phyloP scores from a whole-genome alignment of 2,797 vertebrate species.

The Calcarius lapponicus region DNA sequence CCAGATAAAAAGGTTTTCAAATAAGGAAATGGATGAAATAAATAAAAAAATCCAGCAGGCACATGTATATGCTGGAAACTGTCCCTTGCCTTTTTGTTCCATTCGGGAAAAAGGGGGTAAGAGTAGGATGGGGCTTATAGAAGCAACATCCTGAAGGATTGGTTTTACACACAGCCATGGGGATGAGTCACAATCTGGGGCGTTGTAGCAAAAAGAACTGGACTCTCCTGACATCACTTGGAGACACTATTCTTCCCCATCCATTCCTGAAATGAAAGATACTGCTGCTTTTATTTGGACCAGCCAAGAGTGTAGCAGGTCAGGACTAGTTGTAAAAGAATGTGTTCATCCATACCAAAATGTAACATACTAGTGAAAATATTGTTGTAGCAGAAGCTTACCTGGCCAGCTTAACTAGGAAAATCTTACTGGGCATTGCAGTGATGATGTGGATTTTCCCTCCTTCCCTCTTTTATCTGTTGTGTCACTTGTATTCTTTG shows the following conservation, averaged over 20 bases:
- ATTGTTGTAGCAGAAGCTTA: not conserved
- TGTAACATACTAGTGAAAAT: not conserved
- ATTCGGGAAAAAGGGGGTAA: not conserved
- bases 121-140: rapidly evolving
- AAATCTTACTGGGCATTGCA: not conserved
- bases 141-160: not conserved
- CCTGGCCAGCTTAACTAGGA: not conserved
- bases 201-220: not conserved
- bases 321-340: not conserved
- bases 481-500: not conserved
- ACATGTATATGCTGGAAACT: not conserved
- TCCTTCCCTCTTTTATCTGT: not conserved
- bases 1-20: not conserved
- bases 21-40: not conserved
- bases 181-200: not conserved
- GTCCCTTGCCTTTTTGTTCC: not conserved
- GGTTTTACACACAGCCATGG: not conserved
- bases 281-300: not conserved
- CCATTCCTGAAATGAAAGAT: not conserved
- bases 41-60: not conserved
- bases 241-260: not conserved
- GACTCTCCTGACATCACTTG: not conserved
- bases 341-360: not conserved
- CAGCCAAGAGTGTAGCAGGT: not conserved
- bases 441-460: not conserved